These are phyloP conservation scores for Lampris megalopsis DNA, from an alignment of 2,113 vertebrate genomes.

Conservation along the genomic window DNA sequence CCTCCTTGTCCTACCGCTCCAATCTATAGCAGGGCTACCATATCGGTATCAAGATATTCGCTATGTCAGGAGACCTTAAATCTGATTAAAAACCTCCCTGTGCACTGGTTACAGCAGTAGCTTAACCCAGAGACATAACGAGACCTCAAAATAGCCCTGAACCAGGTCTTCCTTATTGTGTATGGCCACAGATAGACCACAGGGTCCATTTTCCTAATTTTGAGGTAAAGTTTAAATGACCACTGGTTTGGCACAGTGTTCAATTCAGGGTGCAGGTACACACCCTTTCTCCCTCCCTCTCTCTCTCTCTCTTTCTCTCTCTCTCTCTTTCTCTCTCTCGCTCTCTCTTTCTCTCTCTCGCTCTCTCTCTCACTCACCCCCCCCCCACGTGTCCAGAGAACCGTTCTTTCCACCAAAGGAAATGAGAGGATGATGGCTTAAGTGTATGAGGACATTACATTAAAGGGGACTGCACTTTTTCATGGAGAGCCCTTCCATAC, in stretches of 20 bases:
- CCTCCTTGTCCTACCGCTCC: slow-evolving; percentile 42
- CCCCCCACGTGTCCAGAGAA: too few species aligned
- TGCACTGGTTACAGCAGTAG: slow-evolving; percentile 15
- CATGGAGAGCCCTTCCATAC: slow-evolving; percentile 36
- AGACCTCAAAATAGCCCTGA: slow-evolving; percentile 42
- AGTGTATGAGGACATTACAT: slow-evolving; percentile 64
- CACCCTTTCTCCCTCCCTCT: slow-evolving; percentile 46
- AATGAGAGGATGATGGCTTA: slow-evolving; percentile 74
- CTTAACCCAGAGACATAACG: slow-evolving; percentile 23
- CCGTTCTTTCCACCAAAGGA: slow-evolving; percentile 76
- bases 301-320: slow-evolving; percentile 4
- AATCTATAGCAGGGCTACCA: slow-evolving; percentile 43
- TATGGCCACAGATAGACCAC: slow-evolving; percentile 51
- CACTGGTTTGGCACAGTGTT: slow-evolving; percentile 47
- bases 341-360: too few species aligned
- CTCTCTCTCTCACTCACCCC: slow-evolving; percentile 1
- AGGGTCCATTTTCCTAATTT: slow-evolving; percentile 51
- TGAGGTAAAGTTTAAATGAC: slow-evolving; percentile 55
- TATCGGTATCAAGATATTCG: slow-evolving; percentile 62
- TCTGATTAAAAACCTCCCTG: slow-evolving; percentile 44
- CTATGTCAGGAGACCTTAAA: slow-evolving; percentile 45
- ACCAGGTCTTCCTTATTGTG: slow-evolving; percentile 40
- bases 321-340: slow-evolving; percentile 6
- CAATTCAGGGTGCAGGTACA: slow-evolving; percentile 49
- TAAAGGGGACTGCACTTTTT: slow-evolving; percentile 61